These are phyloP conservation scores for Aptenodytes forsteri DNA, from an alignment of 2,113 vertebrate species.

Conservation along the genomic window DNA sequence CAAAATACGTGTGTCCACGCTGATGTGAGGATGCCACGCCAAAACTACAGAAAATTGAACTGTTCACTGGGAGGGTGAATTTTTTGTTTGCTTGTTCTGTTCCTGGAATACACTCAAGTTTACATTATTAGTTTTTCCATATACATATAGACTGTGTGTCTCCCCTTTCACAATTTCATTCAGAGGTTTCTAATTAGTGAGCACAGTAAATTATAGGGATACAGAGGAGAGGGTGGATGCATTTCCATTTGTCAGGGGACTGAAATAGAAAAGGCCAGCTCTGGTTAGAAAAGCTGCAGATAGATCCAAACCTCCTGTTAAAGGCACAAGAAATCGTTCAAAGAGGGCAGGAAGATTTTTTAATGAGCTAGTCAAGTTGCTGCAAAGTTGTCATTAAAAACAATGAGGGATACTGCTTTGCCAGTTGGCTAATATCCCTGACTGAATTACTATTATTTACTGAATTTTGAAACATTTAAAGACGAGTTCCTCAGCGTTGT, in stretches of 20 bases:
- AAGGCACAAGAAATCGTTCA: neutral
- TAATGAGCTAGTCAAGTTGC: neutral
- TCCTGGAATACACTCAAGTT: neutral
- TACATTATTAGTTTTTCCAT: neutral
- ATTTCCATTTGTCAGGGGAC: neutral
- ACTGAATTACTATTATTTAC: neutral
- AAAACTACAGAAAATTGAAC: neutral
- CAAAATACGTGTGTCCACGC: neutral
- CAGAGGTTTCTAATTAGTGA: neutral
- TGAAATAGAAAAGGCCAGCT: neutral
- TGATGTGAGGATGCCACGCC: neutral
- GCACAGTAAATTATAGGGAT: neutral
- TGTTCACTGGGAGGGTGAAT: neutral
- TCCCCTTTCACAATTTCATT: neutral
- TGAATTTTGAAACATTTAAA: neutral
- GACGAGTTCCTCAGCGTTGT: neutral
- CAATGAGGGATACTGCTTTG: neutral
- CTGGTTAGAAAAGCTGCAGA: neutral
- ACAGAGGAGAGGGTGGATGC: neutral
- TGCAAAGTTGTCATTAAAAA: neutral
- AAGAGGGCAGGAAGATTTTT: neutral
- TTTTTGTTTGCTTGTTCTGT: neutral
- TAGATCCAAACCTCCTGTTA: neutral
- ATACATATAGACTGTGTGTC: neutral
- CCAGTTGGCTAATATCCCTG: neutral